Base-by-base conservation (phyloP, 2,888 invertebrate species). In the Cinara cedri region DNA sequence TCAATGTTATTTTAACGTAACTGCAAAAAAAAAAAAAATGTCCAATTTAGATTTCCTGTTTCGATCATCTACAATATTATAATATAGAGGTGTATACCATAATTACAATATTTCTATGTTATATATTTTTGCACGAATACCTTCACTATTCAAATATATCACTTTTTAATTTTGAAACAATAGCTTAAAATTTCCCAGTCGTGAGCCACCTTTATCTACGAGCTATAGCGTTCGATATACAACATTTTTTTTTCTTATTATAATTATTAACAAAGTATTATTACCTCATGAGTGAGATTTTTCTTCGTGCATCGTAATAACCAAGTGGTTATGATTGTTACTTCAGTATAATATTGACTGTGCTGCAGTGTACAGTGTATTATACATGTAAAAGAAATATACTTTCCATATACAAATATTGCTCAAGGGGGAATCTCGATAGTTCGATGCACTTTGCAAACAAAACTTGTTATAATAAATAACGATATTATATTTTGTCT, bases 361-460 rank as follows among this genome's bases (percentile, higher is more conserved):
- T 14, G 14, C 44, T 44, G 1, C 4, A 3, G 51, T n/a, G n/a
- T n/a, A n/a, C n/a, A n/a, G n/a, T n/a, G n/a, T n/a, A n/a, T n/a
- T n/a, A n/a, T n/a, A 57, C 46, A 34, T 34, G 62, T 62, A 51
- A 62, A 63, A 63, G 49, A 57, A 76, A 66, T 42, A 24, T 74
- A 76, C 76, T 76, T 76, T 76, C 76, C 76, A 76, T 16, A 57
- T 55, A 34, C 19, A 44, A 66, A 57, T 24, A 62, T 68, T 46
- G 76, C 66, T 66, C 68, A 55, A 55, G 76, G 76, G 72, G 76
- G 68, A 26, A 55, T 57, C 55, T 76, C 76, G 44, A 66, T 66
- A 76, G 76, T 76, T 76, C 76, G 68, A 76, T 68, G 76, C 76
- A 76, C 76, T 68, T 68, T 66, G 75, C 72, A 14, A 21, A 51